phyloP scores from a whole-genome alignment of 2,113 vertebrate species.

The Gavia stellata region DNA sequence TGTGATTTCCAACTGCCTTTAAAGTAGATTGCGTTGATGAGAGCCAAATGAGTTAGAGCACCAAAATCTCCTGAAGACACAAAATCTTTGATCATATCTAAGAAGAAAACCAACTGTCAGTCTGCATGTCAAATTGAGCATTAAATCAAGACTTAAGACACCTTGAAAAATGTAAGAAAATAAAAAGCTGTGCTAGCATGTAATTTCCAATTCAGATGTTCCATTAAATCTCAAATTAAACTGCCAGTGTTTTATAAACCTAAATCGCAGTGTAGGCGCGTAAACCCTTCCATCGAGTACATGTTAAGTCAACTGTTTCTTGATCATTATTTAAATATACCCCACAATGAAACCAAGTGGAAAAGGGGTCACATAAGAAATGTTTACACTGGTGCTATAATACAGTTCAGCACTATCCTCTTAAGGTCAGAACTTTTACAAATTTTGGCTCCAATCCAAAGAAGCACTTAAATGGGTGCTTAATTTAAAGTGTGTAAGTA shows the following conservation, averaged over 20 bases:
- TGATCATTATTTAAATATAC: background rate
- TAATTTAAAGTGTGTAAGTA: background rate
- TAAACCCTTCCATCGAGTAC: background rate
- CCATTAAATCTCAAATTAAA: slow-evolving; percentile 40
- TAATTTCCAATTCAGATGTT: slow-evolving; percentile 53
- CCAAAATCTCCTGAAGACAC: slow-evolving; percentile 89
- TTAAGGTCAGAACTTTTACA: background rate
- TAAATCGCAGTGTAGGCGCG: background rate
- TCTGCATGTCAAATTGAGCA: background rate
- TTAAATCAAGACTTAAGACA: slow-evolving; percentile 29
- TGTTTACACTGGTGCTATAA: background rate
- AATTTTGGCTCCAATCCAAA: background rate
- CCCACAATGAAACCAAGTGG: background rate
- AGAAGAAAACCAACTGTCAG: background rate
- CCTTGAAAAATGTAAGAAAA: slow-evolving; percentile 47
- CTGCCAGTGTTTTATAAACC: slow-evolving; percentile 47
- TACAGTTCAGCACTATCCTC: background rate
- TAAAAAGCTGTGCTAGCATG: slow-evolving; percentile 22
- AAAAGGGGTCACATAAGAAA: background rate
- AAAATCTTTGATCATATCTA: slow-evolving; percentile 89
- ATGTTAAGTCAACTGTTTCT: background rate
- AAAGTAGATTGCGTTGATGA: slow-evolving; percentile 95
- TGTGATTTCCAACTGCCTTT: slow-evolving; percentile 97
- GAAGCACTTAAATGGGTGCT: background rate
- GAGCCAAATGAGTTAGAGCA: slow-evolving; percentile 81